Evolutionary conservation across 2,797 vertebrate genomes (phyloP).

Genomic region (Melanotaenia parkinsoni): DNA sequence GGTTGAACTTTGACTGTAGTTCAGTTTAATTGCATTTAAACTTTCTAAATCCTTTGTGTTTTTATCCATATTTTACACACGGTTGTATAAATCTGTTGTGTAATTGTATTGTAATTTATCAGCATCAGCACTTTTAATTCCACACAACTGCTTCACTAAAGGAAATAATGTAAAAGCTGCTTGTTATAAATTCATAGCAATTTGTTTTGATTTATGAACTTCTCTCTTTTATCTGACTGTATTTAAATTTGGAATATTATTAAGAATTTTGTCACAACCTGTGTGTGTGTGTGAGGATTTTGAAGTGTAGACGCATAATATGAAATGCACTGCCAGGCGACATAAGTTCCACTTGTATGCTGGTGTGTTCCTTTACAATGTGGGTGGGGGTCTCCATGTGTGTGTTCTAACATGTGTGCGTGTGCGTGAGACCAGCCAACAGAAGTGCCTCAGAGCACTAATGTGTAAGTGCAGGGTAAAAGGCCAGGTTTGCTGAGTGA

Average conservation of each 20-base stretch:
- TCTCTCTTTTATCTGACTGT: neutral
- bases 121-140: neutral
- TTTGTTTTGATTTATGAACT: neutral
- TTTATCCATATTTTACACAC: too few relatives aligned
- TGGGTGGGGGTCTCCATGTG: slow-evolving; percentile 44
- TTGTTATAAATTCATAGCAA: neutral
- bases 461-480: slow-evolving; percentile 53
- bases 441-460: slow-evolving; percentile 59
- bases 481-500: slow-evolving; percentile 65
- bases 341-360: slow-evolving; percentile 43
- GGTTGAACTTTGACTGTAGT: too few relatives aligned
- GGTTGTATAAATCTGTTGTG: neutral
- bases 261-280: slow-evolving; percentile 1
- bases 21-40: too few relatives aligned
- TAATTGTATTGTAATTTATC: slow-evolving; percentile 14
- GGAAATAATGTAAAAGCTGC: slow-evolving; percentile 29
- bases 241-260: neutral
- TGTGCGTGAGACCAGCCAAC: slow-evolving; percentile 34
- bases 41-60: too few relatives aligned
- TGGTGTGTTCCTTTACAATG: slow-evolving; percentile 47
- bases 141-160: neutral
- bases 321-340: slow-evolving; percentile 33
- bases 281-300: slow-evolving; percentile 1
- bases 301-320: slow-evolving; percentile 17
- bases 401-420: neutral